Conservation (phyloP, 2,888 invertebrate species). For the Bursaphelenchus okinawaensis region DNA sequence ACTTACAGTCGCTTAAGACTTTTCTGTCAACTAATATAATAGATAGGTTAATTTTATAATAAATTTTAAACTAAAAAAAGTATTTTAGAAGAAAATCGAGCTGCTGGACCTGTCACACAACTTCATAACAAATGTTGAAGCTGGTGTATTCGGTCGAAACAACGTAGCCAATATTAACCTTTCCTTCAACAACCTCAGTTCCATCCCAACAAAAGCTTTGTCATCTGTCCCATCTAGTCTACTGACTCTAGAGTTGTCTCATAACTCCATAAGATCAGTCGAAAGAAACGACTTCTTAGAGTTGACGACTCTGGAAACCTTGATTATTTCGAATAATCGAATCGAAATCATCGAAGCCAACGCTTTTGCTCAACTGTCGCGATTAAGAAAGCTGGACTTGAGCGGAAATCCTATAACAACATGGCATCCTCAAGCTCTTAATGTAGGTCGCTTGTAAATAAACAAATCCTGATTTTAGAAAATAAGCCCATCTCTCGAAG, state of each 20-base stretch:
- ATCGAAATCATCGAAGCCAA: conserved; percentile 50
- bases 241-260: conserved; percentile 74
- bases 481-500: conserved; percentile 39
- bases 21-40: no score
- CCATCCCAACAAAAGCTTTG: conserved; percentile 67
- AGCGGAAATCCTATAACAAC: conserved; percentile 54
- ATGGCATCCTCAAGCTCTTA: conserved; percentile 54
- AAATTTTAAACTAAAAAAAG: background rate
- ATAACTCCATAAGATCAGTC: conserved; percentile 65
- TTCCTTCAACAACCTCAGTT: conserved; percentile 67
- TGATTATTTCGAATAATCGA: conserved; percentile 40
- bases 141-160: conserved; percentile 46
- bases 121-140: conserved; percentile 27
- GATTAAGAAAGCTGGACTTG: conserved; percentile 44
- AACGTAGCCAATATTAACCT: conserved; percentile 72
- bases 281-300: conserved; percentile 31
- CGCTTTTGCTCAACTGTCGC: conserved; percentile 40
- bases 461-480: conserved; percentile 27
- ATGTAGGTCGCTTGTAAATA: conserved; percentile 19
- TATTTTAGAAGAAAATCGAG: conserved; percentile 32
- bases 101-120: conserved; percentile 41
- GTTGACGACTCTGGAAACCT: conserved; percentile 35
- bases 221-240: conserved; percentile 59
- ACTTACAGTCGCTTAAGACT: no score
- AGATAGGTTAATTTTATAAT: no score